Conservation (phyloP, 2,888 invertebrate genomes). For the Calliphora vomitoria region DNA sequence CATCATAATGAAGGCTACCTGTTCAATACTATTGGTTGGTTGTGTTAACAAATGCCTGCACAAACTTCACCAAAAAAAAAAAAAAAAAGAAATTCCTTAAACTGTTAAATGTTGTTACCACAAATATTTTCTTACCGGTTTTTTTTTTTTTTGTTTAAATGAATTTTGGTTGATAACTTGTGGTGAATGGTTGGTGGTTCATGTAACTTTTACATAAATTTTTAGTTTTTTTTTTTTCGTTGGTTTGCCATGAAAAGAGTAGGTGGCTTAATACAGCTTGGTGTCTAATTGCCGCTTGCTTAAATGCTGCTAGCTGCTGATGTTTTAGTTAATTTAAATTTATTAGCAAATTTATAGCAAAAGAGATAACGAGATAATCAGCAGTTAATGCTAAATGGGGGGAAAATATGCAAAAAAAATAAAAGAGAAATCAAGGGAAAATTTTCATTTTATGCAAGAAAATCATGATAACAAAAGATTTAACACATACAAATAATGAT, state of each 20-base stretch:
- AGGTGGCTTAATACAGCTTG: slow-evolving; percentile 43
- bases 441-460: background rate
- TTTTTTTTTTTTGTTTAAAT: slow-evolving; percentile 24
- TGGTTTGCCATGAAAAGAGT: slow-evolving; percentile 1
- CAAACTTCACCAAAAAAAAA: background rate
- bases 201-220: slow-evolving; percentile 48
- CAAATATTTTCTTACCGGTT: slow-evolving; percentile 72
- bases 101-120: slow-evolving; percentile 55
- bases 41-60: background rate
- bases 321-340: slow-evolving; percentile 67
- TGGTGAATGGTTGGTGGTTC: background rate
- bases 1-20: slow-evolving; percentile 56
- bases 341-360: slow-evolving; percentile 58
- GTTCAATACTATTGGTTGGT: slow-evolving; percentile 27
- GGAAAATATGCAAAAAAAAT: background rate
- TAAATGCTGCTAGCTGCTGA: slow-evolving; percentile 30
- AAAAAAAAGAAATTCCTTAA: slow-evolving; percentile 51
- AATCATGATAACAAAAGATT: no score
- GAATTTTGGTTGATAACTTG: background rate
- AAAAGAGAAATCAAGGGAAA: slow-evolving; percentile 62
- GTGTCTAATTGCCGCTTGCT: slow-evolving; percentile 51
- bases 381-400: background rate
- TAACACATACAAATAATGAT: no score
- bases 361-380: slow-evolving; percentile 40
- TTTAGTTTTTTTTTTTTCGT: slow-evolving; percentile 49